Evolutionary conservation across 2,888 invertebrate genomes (phyloP).

Genomic region (Latrodectus elegans): DNA sequence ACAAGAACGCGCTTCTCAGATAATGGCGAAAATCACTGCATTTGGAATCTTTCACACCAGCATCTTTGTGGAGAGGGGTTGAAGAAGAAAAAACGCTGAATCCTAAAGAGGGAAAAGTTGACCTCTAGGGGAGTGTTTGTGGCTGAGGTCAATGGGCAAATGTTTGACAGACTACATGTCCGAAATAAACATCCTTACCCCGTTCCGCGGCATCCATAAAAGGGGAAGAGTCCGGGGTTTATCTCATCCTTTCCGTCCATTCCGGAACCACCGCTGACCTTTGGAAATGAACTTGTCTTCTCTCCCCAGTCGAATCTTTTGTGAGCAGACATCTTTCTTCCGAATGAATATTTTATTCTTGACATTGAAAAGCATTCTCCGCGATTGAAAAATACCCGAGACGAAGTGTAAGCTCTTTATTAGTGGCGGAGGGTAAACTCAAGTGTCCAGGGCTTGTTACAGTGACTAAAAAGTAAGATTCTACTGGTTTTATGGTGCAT

Average conservation of each 20-base stretch:
- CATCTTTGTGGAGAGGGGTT: background rate
- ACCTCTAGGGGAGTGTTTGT: background rate
- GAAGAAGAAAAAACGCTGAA: background rate
- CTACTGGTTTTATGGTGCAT: no score
- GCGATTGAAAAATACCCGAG: background rate
- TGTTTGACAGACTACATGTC: slow-evolving; percentile 49
- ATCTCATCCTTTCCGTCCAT: slow-evolving; percentile 31
- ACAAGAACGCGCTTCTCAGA: background rate
- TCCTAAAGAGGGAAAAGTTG: background rate
- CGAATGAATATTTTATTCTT: no score
- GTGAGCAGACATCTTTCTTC: no score
- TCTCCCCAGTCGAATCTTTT: no score
- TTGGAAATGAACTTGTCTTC: background rate
- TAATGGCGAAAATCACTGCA: background rate
- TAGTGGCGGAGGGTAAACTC: background rate
- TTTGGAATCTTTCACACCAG: background rate
- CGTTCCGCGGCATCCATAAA: slow-evolving; percentile 14
- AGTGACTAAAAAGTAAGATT: no score
- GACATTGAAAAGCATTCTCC: background rate
- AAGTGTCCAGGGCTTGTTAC: no score
- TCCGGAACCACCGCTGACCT: slow-evolving; percentile 26
- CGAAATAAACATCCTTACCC: slow-evolving; percentile 59
- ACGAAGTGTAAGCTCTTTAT: slow-evolving; percentile 31
- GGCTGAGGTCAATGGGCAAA: slow-evolving; percentile 21
- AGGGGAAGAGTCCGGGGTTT: slow-evolving; percentile 14